Percentiles rank a stretch among this genome's conserved stretches.
These are phyloP conservation scores for Drosophila siamana DNA, from an alignment of 2,888 invertebrate species.

Conservation along the genomic window DNA sequence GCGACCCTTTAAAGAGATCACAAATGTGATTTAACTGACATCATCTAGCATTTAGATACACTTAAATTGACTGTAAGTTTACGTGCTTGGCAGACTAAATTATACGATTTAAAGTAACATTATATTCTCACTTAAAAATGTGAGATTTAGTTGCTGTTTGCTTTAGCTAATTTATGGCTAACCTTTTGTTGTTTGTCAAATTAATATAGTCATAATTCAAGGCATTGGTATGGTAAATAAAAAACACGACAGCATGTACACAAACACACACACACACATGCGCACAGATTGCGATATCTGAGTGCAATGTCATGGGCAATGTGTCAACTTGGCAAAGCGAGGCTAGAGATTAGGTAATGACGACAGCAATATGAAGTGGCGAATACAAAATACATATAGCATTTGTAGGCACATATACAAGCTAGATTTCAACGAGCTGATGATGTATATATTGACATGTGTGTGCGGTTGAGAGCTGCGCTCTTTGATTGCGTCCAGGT, in stretches of 20 bases:
- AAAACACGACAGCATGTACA: conserved; percentile 8
- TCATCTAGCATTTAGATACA: neutral
- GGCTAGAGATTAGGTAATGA: conserved; percentile 45
- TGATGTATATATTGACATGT: neutral
- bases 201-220: conserved; percentile 29
- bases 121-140: neutral
- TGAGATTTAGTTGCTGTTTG: neutral
- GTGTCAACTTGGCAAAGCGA: conserved; percentile 29
- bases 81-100: neutral
- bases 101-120: neutral
- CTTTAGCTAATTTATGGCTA: conserved; percentile 1
- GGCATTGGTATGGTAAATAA: conserved; percentile 11
- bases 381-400: conserved; percentile 2
- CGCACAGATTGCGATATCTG: conserved; percentile 20
- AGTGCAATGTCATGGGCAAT: conserved; percentile 40
- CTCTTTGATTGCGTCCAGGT: conserved; percentile 32
- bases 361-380: conserved; percentile 23
- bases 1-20: neutral
- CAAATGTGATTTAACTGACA: neutral
- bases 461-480: conserved; percentile 3
- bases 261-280: neutral
- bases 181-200: conserved; percentile 2
- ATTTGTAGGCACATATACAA: neutral
- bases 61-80: neutral
- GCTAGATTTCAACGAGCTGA: conserved; percentile 1